Conservation (phyloP, 2,113 vertebrate genomes). For the Scytalopus superciliaris region DNA sequence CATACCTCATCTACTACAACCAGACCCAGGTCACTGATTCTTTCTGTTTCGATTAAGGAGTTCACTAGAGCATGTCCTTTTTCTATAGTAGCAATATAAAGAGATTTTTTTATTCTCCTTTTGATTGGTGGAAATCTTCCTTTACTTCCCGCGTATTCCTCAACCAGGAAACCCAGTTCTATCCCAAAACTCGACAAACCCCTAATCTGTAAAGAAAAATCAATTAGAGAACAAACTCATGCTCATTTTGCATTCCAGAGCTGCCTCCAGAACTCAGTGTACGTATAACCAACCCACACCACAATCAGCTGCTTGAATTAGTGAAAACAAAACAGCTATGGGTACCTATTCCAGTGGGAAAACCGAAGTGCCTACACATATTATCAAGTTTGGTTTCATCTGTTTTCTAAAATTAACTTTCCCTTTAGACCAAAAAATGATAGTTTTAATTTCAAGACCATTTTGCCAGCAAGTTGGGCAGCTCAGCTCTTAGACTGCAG, state of each 20-base stretch:
- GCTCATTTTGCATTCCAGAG: neutral
- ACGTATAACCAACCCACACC: neutral
- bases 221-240: neutral
- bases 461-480: neutral
- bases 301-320: neutral
- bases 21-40: slow-evolving; percentile 82
- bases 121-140: slow-evolving; percentile 91
- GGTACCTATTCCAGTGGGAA: neutral
- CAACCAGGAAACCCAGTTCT: slow-evolving; percentile 93
- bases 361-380: neutral
- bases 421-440: rapidly evolving
- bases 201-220: slow-evolving; percentile 77
- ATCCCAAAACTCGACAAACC: slow-evolving; percentile 86
- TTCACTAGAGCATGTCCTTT: slow-evolving; percentile 93
- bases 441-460: neutral
- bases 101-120: slow-evolving; percentile 80
- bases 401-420: neutral
- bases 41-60: slow-evolving; percentile 85
- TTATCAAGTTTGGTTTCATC: neutral
- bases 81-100: slow-evolving; percentile 94
- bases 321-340: neutral
- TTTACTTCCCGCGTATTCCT: slow-evolving; percentile 97
- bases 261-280: neutral
- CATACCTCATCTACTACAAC: slow-evolving; percentile 94
- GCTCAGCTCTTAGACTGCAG: neutral